Base-by-base conservation (phyloP, 53 echinoderm and acorn worm genomes). In the Zoroaster sp. region DNA sequence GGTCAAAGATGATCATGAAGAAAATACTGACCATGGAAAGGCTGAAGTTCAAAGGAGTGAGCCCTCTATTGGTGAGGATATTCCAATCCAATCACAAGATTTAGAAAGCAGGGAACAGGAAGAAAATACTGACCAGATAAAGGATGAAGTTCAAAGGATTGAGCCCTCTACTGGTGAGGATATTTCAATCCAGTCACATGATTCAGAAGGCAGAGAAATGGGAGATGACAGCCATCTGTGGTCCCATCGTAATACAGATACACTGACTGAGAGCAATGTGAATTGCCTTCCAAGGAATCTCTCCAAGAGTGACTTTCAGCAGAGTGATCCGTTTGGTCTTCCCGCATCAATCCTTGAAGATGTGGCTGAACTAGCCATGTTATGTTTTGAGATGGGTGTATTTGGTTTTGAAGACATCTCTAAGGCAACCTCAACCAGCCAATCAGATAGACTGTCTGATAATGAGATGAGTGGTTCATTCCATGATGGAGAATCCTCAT, bases 341-440 rank as follows among this genome's bases (percentile, higher is more conserved):
- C 89, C 89, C 7, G 38, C 79, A 8, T n/a, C 36, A 71, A 67
- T 89, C 32, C 52, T 78, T 18, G 51, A 78, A 18, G 89, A 89
- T 52, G 28, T 70, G 36, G 35, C 69, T 7, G 28, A 79, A 36
- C 52, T 89, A 5, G 79, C 73, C 37, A 49, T 78, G 21, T 46
- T 89, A 38, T 89, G 89, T 70, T 89, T 78, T 69, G 89, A 89
- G 52, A 79, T 89, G 89, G 79, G 39, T 2, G 69, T 89, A 14
- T 89, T 69, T 79, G 79, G 69, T 12, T 15, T n/a, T 38, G 45
- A 81, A 5, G 40, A 15, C 30, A 66, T 53, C 32, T 3, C 55
- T 9, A 28, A 59, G 25, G 18, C 78, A 32, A 55, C 13, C 55
- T 23, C 55, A 35, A 32, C 41, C 43, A 41, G n/a, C 67, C 81